These are phyloP conservation scores for Thelaira solivaga DNA, from an alignment of 2,888 invertebrate genomes.

Conservation along the genomic window DNA sequence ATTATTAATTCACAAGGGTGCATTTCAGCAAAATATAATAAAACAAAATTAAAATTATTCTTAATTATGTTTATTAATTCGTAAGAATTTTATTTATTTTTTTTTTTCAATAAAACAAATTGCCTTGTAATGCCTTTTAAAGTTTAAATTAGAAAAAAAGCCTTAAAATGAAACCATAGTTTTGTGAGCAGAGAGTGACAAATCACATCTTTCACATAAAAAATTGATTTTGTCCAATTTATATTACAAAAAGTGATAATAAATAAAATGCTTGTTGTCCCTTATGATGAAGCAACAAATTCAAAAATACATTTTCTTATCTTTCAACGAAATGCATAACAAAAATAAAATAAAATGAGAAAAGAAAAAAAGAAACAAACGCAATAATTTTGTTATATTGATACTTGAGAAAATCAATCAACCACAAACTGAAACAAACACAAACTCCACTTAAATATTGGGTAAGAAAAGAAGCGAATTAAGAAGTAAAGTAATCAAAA, in stretches of 20 bases:
- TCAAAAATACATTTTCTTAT: neutral
- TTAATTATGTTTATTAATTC: constrained; percentile 39
- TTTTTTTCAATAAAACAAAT: constrained; percentile 44
- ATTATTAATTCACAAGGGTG: constrained; percentile 35
- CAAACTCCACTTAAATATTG: constrained; percentile 14
- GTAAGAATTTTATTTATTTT: constrained; percentile 39
- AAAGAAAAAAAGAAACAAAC: neutral
- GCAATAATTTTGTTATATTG: constrained; percentile 50
- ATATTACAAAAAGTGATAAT: neutral
- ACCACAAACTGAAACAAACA: constrained; percentile 6
- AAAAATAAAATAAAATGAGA: too few species aligned
- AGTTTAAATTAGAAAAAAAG: neutral
- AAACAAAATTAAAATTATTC: constrained; percentile 17
- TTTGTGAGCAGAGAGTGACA: constrained; percentile 42
- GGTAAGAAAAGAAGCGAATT: neutral
- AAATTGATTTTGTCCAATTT: constrained; percentile 5
- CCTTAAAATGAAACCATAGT: neutral
- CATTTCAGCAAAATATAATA: constrained; percentile 12
- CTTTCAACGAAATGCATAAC: neutral
- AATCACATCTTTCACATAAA: constrained; percentile 27
- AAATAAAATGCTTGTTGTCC: constrained; percentile 1
- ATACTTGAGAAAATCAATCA: constrained; percentile 56
- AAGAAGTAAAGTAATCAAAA: too few species aligned
- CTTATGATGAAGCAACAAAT: constrained; percentile 11
- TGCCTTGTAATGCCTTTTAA: constrained; percentile 52